A percentile compares a stretch with the other conserved stretches of the same genome.
Evolutionary conservation across 1,140 invertebrate species (phyloP).

Genomic region (Gryon sp.): DNA sequence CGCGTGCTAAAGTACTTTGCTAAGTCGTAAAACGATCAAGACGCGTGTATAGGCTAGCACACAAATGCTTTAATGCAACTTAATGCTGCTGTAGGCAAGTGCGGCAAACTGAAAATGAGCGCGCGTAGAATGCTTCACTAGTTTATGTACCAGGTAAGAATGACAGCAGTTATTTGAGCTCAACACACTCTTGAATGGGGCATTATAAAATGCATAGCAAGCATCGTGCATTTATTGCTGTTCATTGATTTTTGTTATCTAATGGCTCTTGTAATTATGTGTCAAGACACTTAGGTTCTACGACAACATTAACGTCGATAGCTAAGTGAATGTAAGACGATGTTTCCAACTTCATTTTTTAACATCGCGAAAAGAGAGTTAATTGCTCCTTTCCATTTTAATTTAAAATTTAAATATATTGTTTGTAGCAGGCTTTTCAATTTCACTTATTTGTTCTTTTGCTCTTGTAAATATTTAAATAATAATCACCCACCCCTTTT

Average conservation of each 20-base stretch:
- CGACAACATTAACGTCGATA: too few relatives aligned
- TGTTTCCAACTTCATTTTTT: not conserved
- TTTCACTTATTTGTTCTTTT: not conserved
- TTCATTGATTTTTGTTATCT: conserved; percentile 27
- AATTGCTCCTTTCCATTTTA: too few relatives aligned
- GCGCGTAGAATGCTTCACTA: conserved; percentile 6
- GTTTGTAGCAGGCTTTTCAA: too few relatives aligned
- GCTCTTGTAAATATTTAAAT: not conserved
- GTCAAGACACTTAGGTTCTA: too few relatives aligned
- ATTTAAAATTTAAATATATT: too few relatives aligned
- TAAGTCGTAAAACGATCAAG: conserved; percentile 63
- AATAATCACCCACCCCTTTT: too few relatives aligned
- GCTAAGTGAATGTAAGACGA: conserved; percentile 17
- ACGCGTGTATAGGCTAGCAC: conserved; percentile 43
- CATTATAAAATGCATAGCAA: conserved; percentile 36
- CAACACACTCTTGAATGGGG: conserved; percentile 1
- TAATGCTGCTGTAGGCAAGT: conserved; percentile 45
- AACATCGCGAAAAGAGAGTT: not conserved
- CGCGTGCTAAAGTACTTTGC: conserved; percentile 53
- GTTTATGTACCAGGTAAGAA: conserved; percentile 39
- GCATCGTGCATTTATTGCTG: conserved; percentile 25
- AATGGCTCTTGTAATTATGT: conserved; percentile 29
- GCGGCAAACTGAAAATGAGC: conserved; percentile 44
- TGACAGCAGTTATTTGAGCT: conserved; percentile 46
- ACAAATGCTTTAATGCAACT: conserved; percentile 42